Percentiles rank a stretch among this genome's conserved stretches.
Evolutionary conservation across 2,888 invertebrate species (phyloP).

Genomic region (Gymnocheta viridis): DNA sequence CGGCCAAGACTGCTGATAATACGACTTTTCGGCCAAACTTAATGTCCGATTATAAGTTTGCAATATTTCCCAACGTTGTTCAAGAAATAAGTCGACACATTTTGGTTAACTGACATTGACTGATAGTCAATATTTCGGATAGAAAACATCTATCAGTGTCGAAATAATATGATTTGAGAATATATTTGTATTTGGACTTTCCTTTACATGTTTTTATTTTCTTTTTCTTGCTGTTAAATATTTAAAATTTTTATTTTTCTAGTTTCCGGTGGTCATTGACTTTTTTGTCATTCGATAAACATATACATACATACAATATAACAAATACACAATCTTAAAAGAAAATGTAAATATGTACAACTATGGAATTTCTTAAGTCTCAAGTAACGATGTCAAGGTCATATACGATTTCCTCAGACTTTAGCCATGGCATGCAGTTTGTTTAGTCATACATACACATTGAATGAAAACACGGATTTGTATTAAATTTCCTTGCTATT

Average conservation of each 20-base stretch:
- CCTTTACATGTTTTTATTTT: not conserved
- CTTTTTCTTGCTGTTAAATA: not conserved
- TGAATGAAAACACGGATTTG: constrained; percentile 4
- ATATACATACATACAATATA: not conserved
- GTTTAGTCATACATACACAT: not conserved
- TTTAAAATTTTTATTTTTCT: not conserved
- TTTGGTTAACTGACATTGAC: too few species aligned
- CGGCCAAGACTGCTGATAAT: too few species aligned
- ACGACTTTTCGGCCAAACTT: too few species aligned
- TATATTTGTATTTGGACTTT: too few species aligned
- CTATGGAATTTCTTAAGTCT: constrained; percentile 30
- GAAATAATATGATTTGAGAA: too few species aligned
- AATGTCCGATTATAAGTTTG: too few species aligned
- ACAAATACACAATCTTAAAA: not conserved
- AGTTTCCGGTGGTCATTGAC: constrained; percentile 23
- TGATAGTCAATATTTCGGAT: too few species aligned
- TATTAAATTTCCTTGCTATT: constrained; percentile 49
- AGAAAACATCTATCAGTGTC: too few species aligned
- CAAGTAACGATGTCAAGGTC: constrained; percentile 64
- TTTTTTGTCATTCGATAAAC: not conserved
- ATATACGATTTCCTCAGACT: constrained; percentile 41
- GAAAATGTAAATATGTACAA: not conserved
- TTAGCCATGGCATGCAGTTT: constrained; percentile 15
- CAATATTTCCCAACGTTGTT: too few species aligned
- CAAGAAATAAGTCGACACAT: too few species aligned